Evolutionary conservation across 1,140 invertebrate genomes (phyloP).

Genomic region (Lithobius niger): DNA sequence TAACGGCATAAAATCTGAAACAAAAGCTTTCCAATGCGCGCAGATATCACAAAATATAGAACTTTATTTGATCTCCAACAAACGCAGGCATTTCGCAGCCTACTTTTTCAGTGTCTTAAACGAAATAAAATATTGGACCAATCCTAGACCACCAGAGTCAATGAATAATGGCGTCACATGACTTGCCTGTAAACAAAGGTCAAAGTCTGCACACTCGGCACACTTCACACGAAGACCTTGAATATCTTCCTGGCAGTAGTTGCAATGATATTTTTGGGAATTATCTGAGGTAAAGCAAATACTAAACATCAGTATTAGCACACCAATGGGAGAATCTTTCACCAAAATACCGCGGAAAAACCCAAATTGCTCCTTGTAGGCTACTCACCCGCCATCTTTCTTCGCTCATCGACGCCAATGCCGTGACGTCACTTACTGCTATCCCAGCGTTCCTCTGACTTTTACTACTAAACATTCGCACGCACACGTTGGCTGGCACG

Average conservation of each 20-base stretch:
- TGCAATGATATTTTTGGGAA: constrained; percentile 63
- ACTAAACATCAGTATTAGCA: background rate
- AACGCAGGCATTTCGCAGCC: too few relatives aligned
- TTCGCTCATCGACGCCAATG: too few relatives aligned
- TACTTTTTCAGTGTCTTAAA: too few relatives aligned
- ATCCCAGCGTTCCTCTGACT: too few relatives aligned
- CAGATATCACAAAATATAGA: too few relatives aligned
- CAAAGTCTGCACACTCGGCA: constrained; percentile 53
- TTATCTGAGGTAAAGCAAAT: constrained; percentile 16
- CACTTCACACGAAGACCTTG: constrained; percentile 71
- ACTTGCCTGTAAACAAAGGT: constrained; percentile 80
- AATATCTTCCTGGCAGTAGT: constrained; percentile 83
- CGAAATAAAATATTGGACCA: background rate
- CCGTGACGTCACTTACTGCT: too few relatives aligned
- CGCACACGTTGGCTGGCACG: too few relatives aligned
- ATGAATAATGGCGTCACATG: constrained; percentile 21
- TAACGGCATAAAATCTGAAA: too few relatives aligned
- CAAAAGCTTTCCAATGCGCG: too few relatives aligned
- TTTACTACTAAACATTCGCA: too few relatives aligned
- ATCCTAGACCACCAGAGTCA: background rate
- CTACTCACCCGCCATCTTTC: constrained; percentile 3
- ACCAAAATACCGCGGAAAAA: background rate
- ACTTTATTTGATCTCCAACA: too few relatives aligned
- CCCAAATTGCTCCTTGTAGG: background rate
- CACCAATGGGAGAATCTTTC: background rate